Evolutionary conservation across 2,113 vertebrate genomes (phyloP).

Genomic region (Oophaga pumilio): DNA sequence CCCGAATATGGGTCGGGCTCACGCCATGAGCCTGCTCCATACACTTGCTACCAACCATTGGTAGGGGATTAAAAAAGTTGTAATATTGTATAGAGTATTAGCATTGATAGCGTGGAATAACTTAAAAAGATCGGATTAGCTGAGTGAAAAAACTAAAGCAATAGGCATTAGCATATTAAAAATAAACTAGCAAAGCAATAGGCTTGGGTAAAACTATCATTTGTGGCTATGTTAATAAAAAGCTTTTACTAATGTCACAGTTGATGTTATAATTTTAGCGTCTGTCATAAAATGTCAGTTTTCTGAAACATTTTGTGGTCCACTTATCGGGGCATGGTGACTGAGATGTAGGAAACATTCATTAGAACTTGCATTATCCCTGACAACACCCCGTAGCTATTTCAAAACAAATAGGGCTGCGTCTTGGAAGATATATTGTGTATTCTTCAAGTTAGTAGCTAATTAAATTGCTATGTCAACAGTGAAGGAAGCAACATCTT

Average conservation of each 20-base stretch:
- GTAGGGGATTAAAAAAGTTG: too few relatives aligned
- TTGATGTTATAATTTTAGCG: background rate
- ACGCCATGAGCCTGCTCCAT: too few relatives aligned
- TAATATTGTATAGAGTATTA: too few relatives aligned
- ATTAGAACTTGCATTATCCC: background rate
- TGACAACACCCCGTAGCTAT: conserved; percentile 17
- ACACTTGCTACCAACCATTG: too few relatives aligned
- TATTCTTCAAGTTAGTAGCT: conserved; percentile 32
- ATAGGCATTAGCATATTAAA: too few relatives aligned
- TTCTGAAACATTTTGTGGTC: background rate
- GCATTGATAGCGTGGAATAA: too few relatives aligned
- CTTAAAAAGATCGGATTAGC: too few relatives aligned
- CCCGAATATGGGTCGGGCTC: too few relatives aligned
- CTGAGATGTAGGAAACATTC: conserved; percentile 15
- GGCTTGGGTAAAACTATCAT: background rate
- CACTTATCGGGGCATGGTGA: background rate
- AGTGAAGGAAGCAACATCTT: conserved; percentile 6
- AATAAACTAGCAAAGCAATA: too few relatives aligned
- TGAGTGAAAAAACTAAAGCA: too few relatives aligned
- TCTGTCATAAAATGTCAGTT: background rate
- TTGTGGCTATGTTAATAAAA: background rate
- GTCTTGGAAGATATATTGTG: conserved; percentile 32
- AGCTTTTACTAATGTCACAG: background rate
- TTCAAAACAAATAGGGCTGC: background rate
- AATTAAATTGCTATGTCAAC: conserved; percentile 33